Evolutionary conservation across 2,888 invertebrate genomes (phyloP).

Genomic region (Pristionchus exspectatus): DNA sequence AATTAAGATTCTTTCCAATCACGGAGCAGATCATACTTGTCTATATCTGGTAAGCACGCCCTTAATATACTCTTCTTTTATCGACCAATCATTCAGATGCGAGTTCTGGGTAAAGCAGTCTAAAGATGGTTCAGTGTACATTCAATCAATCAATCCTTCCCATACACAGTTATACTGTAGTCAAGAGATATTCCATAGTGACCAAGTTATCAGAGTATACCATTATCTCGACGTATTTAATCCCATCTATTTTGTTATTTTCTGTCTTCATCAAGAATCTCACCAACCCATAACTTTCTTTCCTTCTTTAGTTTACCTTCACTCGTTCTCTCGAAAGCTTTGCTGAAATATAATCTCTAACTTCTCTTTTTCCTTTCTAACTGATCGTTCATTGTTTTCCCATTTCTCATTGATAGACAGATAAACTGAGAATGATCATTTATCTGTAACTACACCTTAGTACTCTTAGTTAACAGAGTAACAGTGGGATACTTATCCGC

Average conservation of each 20-base stretch:
- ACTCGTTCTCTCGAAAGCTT: conserved; percentile 5
- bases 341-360: not conserved
- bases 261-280: not conserved
- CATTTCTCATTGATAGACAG: not conserved
- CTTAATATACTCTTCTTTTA: not conserved
- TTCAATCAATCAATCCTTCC: not conserved
- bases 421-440: conserved; percentile 38
- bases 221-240: not conserved
- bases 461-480: not conserved
- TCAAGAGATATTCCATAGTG: not conserved
- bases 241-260: not conserved
- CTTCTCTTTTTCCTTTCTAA: not conserved
- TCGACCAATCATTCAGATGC: not conserved
- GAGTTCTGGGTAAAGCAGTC: not conserved
- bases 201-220: conserved; percentile 6
- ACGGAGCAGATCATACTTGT: conserved; percentile 48
- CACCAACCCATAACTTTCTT: conserved; percentile 7
- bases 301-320: not conserved
- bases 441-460: not conserved
- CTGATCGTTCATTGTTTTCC: conserved; percentile 23
- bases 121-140: not conserved
- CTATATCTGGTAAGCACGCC: conserved; percentile 37
- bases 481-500: not conserved
- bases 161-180: not conserved
- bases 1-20: conserved; percentile 35